Conservation (phyloP, 2,797 vertebrate genomes). For the Acanthurus leucopareius region DNA sequence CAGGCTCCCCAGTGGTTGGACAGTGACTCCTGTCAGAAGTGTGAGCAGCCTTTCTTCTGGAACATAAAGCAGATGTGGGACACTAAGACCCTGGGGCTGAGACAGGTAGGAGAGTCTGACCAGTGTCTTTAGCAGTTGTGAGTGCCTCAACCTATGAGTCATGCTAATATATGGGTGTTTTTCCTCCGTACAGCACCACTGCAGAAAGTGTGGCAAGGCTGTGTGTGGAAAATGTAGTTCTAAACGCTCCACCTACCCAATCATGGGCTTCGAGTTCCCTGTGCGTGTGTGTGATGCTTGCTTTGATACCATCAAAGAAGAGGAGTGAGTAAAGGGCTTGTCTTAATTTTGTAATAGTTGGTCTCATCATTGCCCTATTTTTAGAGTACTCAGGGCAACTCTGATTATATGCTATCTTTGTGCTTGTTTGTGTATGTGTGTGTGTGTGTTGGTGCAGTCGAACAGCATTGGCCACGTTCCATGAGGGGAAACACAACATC, state of each 20-base stretch:
- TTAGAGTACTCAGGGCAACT: not conserved
- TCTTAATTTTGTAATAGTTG: not conserved
- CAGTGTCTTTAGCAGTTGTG: not conserved
- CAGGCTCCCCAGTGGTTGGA: conserved; percentile 98
- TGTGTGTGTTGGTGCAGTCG: conserved; percentile 83
- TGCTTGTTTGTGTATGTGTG: conserved; percentile 10
- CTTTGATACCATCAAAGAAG: conserved; percentile 95
- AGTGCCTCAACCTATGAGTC: not conserved
- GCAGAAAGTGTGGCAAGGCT: conserved; percentile 96
- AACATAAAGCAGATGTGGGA: conserved; percentile 99
- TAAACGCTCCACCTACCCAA: conserved; percentile 93
- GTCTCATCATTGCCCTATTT: not conserved
- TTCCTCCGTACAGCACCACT: conserved; percentile 91
- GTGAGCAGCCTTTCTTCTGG: conserved; percentile 99
- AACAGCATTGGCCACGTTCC: conserved; percentile 94
- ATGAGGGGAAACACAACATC: conserved; percentile 99
- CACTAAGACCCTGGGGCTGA: conserved; percentile 96
- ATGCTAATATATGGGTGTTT: conserved; percentile 1
- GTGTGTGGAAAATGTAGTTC: conserved; percentile 97
- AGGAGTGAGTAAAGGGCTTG: conserved; percentile 91
- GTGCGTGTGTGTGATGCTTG: conserved; percentile 96
- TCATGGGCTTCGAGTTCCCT: conserved; percentile 99
- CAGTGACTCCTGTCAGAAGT: conserved; percentile 99
- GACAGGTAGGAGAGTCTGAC: conserved; percentile 87
- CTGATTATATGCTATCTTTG: conserved; percentile 19